These are phyloP conservation scores for Drosophila ambigua DNA, from an alignment of 1,140 invertebrate genomes.

Conservation along the genomic window DNA sequence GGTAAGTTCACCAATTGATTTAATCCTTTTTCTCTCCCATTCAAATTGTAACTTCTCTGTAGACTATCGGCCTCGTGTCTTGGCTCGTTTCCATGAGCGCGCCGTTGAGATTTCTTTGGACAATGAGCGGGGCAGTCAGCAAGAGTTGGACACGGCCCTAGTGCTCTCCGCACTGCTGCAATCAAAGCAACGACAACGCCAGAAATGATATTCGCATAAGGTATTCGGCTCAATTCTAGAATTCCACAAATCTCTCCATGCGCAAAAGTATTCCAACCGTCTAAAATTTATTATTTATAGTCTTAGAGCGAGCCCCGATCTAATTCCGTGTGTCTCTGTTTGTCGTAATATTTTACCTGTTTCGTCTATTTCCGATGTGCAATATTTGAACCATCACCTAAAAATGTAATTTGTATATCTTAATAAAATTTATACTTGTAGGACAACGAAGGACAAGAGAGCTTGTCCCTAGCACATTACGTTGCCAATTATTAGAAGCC, in stretches of 20 bases:
- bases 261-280: constrained; percentile 14
- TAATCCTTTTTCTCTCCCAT: background rate
- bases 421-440: constrained; percentile 26
- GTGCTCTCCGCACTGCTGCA: constrained; percentile 93
- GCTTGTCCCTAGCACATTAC: no score
- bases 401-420: constrained; percentile 43
- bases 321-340: constrained; percentile 12
- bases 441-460: no score
- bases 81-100: constrained; percentile 92
- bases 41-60: constrained; percentile 84
- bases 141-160: constrained; percentile 95
- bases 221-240: constrained; percentile 8
- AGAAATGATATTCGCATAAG: constrained; percentile 46
- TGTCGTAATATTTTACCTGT: constrained; percentile 7
- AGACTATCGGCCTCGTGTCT: constrained; percentile 95
- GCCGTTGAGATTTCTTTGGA: constrained; percentile 92
- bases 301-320: background rate
- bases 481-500: no score
- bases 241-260: constrained; percentile 20
- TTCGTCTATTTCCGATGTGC: constrained; percentile 51
- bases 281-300: background rate
- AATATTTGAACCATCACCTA: constrained; percentile 66
- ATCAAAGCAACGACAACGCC: constrained; percentile 62
- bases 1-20: constrained; percentile 47
- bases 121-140: constrained; percentile 92